Conservation (phyloP, 2,113 vertebrate species). For the Laterallus jamaicensis region DNA sequence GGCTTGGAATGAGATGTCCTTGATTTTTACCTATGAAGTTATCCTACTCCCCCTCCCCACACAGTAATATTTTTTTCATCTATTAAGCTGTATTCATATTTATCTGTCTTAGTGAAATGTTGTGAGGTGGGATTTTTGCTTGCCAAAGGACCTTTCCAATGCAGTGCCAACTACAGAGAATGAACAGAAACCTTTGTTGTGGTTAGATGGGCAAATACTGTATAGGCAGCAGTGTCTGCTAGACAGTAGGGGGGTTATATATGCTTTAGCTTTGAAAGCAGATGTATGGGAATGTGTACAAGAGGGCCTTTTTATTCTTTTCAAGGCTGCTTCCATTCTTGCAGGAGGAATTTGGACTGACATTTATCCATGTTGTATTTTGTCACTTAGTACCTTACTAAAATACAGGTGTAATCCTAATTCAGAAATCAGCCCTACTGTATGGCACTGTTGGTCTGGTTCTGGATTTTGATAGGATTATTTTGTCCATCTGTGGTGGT, state of each 20-base stretch:
- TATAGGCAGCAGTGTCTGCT: background rate
- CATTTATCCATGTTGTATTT: background rate
- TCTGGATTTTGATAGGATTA: background rate
- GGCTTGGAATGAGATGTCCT: background rate
- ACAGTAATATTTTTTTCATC: background rate
- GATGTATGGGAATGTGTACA: background rate
- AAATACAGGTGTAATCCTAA: background rate
- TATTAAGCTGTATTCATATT: background rate
- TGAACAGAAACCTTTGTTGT: background rate
- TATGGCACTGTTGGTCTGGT: background rate
- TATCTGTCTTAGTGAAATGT: background rate
- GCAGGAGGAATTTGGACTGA: background rate
- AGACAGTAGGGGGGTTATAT: rapidly evolving
- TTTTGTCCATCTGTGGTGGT: background rate
- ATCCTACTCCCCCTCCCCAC: background rate
- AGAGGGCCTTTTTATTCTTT: background rate
- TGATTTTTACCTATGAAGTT: background rate
- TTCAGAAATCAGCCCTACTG: background rate
- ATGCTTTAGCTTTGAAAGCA: background rate
- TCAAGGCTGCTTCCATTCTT: background rate
- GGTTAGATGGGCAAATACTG: background rate
- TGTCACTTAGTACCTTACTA: background rate
- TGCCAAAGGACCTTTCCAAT: background rate
- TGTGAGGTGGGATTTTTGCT: background rate
- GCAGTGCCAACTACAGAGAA: background rate